Evolutionary conservation across 1,140 invertebrate species (phyloP).

Genomic region (Chionoecetes opilio): DNA sequence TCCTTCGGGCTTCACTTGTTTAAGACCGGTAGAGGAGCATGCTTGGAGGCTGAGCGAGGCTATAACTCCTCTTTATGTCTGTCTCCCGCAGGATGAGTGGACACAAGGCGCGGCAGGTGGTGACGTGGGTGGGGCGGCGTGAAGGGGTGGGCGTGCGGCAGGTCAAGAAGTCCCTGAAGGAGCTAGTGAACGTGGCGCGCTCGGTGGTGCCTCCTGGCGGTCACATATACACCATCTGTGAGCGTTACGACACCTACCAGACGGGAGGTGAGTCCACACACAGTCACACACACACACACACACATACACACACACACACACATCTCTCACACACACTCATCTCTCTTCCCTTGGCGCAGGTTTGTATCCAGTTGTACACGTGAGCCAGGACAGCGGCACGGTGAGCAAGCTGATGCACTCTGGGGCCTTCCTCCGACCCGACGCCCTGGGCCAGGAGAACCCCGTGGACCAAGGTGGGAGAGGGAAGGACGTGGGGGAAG

Average conservation of each 20-base stretch:
- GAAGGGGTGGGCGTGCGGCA: constrained; percentile 34
- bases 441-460: constrained; percentile 45
- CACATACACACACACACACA: neutral
- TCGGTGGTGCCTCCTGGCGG: constrained; percentile 46
- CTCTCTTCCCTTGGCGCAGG: neutral
- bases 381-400: constrained; percentile 46
- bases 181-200: neutral
- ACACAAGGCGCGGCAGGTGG: constrained; percentile 38
- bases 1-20: too few species aligned
- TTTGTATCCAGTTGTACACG: constrained; percentile 54
- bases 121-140: constrained; percentile 60
- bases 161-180: constrained; percentile 53
- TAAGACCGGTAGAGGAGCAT: too few species aligned
- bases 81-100: neutral
- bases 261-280: constrained; percentile 47
- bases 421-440: neutral
- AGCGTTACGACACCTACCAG: constrained; percentile 61
- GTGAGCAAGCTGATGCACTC: constrained; percentile 57
- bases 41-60: too few species aligned
- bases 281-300: constrained; percentile 24
- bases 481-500: neutral
- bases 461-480: constrained; percentile 61
- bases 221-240: constrained; percentile 45
- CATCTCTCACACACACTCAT: neutral
- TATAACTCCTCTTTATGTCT: neutral